A percentile compares a stretch with the other conserved stretches of the same genome.
Conservation (phyloP, 2,888 invertebrate species). For the Anthrax anthrax region DNA sequence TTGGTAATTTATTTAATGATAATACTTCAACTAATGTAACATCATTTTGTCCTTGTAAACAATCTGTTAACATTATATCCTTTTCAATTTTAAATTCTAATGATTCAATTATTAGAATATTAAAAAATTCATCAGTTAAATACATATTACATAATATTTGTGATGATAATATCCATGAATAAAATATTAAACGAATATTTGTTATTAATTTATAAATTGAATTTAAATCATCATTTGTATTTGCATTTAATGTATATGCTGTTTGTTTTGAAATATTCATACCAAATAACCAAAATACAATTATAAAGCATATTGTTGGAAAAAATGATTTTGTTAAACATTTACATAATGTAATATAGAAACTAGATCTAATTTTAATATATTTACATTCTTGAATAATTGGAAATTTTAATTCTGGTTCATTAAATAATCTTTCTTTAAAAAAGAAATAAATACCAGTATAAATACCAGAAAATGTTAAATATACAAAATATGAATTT, state of each 20-base stretch:
- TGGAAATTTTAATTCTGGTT: slow-evolving; percentile 44
- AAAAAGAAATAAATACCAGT: slow-evolving; percentile 42
- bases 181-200: slow-evolving; percentile 38
- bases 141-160: slow-evolving; percentile 56
- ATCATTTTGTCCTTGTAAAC: slow-evolving; percentile 20
- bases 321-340: slow-evolving; percentile 44
- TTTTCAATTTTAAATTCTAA: slow-evolving; percentile 47
- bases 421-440: slow-evolving; percentile 18
- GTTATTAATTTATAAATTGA: slow-evolving; percentile 27
- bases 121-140: slow-evolving; percentile 54
- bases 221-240: slow-evolving; percentile 20
- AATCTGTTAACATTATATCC: slow-evolving; percentile 19
- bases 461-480: slow-evolving; percentile 53
- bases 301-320: slow-evolving; percentile 46
- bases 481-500: slow-evolving; percentile 50
- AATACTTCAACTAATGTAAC: slow-evolving; percentile 49
- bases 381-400: slow-evolving; percentile 57
- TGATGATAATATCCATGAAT: slow-evolving; percentile 53
- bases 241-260: slow-evolving; percentile 38
- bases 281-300: slow-evolving; percentile 49
- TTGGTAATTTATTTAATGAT: slow-evolving; percentile 38
- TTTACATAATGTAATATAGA: slow-evolving; percentile 41
- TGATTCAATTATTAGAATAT: slow-evolving; percentile 55
- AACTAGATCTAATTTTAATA: slow-evolving; percentile 45
- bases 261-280: slow-evolving; percentile 38